Evolutionary conservation across 2,797 vertebrate species (phyloP).

Genomic region (Poecilia velifera): DNA sequence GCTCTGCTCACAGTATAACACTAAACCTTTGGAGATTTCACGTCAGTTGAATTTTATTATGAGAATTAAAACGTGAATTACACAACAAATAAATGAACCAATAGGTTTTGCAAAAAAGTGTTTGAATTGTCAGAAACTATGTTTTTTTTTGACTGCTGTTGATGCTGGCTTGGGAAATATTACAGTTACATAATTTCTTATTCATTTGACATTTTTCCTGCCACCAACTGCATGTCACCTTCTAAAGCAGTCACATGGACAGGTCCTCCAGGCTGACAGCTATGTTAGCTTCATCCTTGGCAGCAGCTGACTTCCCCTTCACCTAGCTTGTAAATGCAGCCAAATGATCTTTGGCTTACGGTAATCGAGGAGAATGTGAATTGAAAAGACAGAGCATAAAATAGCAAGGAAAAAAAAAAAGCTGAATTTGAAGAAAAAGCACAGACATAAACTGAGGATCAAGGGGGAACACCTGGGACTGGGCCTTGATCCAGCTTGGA

Average conservation of each 20-base stretch:
- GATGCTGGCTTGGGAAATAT: conserved; percentile 49
- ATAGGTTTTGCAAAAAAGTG: neutral
- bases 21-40: conserved; percentile 36
- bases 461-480: conserved; percentile 60
- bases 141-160: conserved; percentile 16
- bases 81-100: neutral
- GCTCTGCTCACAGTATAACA: conserved; percentile 41
- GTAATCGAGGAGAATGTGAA: conserved; percentile 38
- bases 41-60: conserved; percentile 40
- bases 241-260: conserved; percentile 66
- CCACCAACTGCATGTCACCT: conserved; percentile 69
- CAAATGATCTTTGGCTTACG: conserved; percentile 70
- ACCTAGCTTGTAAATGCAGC: conserved; percentile 64
- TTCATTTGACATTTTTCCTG: conserved; percentile 65
- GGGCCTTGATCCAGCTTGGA: conserved; percentile 71
- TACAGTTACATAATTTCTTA: conserved; percentile 47
- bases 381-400: conserved; percentile 28
- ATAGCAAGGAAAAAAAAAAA: conserved; percentile 5
- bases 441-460: conserved; percentile 21
- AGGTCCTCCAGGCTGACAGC: conserved; percentile 73
- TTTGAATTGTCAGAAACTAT: conserved; percentile 4
- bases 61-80: neutral
- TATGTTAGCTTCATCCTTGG: conserved; percentile 76
- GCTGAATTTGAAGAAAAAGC: conserved; percentile 26
- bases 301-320: conserved; percentile 67